Conservation (phyloP, 1,140 invertebrate genomes). For the Aculops lycopersici region DNA sequence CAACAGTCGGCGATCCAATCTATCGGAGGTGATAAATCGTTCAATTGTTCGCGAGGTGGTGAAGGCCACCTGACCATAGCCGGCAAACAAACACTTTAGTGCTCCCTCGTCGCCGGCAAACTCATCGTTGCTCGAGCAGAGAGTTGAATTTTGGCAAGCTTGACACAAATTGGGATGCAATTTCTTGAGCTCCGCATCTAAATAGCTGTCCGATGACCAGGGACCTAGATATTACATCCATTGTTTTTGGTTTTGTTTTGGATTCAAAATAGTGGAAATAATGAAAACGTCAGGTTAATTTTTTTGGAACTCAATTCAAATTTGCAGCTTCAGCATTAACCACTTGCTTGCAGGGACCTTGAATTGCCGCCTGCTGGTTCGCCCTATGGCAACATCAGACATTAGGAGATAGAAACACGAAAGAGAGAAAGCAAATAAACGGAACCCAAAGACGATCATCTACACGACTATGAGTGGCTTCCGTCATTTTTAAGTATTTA, state of each 20-base stretch:
- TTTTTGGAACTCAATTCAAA: neutral
- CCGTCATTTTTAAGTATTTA: too few relatives aligned
- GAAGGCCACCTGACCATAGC: constrained; percentile 45
- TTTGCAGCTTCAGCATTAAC: neutral
- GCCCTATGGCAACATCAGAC: too few relatives aligned
- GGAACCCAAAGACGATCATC: too few relatives aligned
- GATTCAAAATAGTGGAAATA: too few relatives aligned
- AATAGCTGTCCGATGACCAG: too few relatives aligned
- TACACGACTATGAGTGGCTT: too few relatives aligned
- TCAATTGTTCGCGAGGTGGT: constrained; percentile 42
- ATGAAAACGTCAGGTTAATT: constrained; percentile 5
- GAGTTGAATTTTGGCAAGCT: constrained; percentile 31
- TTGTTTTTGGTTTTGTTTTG: too few relatives aligned
- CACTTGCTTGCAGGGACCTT: too few relatives aligned
- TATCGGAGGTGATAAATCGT: constrained; percentile 21
- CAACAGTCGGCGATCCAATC: constrained; percentile 14
- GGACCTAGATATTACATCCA: too few relatives aligned
- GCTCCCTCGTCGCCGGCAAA: constrained; percentile 51
- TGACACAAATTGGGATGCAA: constrained; percentile 35
- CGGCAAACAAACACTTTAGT: constrained; percentile 37
- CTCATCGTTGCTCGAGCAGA: constrained; percentile 36
- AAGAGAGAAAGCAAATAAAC: too few relatives aligned
- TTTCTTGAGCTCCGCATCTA: constrained; percentile 27
- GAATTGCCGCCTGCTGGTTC: too few relatives aligned
- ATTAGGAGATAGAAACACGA: too few relatives aligned